A percentile compares a stretch with the other conserved stretches of the same genome.
These are phyloP conservation scores for Scolopax mira DNA, from an alignment of 2,113 vertebrate species.

Conservation along the genomic window DNA sequence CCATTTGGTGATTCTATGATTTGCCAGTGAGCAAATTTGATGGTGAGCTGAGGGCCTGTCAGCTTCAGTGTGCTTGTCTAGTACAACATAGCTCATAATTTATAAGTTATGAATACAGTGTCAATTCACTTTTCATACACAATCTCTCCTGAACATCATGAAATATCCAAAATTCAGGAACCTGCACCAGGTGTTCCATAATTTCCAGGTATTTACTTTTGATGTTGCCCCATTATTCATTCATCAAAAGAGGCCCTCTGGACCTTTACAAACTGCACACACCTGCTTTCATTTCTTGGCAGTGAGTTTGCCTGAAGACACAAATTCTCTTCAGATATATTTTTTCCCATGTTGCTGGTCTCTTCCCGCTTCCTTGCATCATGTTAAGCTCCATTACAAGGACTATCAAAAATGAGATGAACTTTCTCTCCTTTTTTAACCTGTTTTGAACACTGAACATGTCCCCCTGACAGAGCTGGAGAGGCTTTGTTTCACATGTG, in stretches of 20 bases:
- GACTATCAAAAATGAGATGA: not conserved
- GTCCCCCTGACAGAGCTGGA: not conserved
- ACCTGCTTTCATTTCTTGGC: not conserved
- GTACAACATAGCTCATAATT: not conserved
- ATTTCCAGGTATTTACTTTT: not conserved
- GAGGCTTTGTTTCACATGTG: not conserved
- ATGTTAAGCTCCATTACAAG: not conserved
- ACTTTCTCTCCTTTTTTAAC: not conserved
- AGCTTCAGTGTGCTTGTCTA: not conserved
- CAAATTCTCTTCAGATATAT: not conserved
- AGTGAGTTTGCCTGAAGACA: not conserved
- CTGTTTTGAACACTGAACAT: not conserved
- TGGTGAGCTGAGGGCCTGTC: rapidly evolving
- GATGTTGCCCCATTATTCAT: not conserved
- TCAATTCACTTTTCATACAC: not conserved
- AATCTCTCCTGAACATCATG: not conserved
- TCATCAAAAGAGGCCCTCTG: not conserved
- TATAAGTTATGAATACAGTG: not conserved
- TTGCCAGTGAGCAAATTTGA: not conserved
- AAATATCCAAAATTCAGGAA: not conserved
- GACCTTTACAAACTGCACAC: not conserved
- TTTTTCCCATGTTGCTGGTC: not conserved
- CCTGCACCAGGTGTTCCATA: not conserved
- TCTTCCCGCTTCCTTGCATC: not conserved
- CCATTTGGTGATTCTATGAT: not conserved